Conservation (phyloP, 1,140 invertebrate genomes). For the Cyphomyrmex costatus region DNA sequence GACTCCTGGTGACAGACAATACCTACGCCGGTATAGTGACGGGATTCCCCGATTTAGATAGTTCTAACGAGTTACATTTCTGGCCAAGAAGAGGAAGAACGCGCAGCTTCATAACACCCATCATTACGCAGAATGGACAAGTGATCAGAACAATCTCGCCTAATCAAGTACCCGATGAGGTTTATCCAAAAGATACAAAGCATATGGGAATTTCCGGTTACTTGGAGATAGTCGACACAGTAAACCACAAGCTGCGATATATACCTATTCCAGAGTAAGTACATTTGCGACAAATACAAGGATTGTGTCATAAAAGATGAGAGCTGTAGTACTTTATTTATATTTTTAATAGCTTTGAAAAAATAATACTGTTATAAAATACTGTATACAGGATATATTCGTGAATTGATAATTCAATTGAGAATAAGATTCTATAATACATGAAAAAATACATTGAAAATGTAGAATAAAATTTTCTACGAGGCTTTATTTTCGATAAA, state of each 20-base stretch:
- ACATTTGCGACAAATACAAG: background rate
- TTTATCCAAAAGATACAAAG: conserved; percentile 72
- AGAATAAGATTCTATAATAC: no score
- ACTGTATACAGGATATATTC: background rate
- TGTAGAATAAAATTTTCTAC: no score
- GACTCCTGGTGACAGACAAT: conserved; percentile 84
- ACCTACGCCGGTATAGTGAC: conserved; percentile 86
- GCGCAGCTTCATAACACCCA: conserved; percentile 69
- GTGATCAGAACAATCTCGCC: conserved; percentile 83
- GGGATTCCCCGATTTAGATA: conserved; percentile 88
- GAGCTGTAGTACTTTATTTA: background rate
- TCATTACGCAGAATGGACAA: conserved; percentile 83
- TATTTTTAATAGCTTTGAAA: background rate
- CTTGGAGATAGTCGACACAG: conserved; percentile 88
- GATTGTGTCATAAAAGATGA: conserved; percentile 2
- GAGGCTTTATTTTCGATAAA: no score
- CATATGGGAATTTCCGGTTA: conserved; percentile 81
- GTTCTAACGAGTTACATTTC: conserved; percentile 78
- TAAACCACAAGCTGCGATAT: conserved; percentile 87
- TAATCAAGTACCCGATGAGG: conserved; percentile 74
- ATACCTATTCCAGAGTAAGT: conserved; percentile 88
- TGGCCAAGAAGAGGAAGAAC: conserved; percentile 78
- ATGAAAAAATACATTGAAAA: no score
- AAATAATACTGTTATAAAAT: conserved; percentile 20
- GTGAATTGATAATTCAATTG: no score